phyloP scores from a whole-genome alignment of 2,888 invertebrate genomes.

The Lycocerus yunnanus region DNA sequence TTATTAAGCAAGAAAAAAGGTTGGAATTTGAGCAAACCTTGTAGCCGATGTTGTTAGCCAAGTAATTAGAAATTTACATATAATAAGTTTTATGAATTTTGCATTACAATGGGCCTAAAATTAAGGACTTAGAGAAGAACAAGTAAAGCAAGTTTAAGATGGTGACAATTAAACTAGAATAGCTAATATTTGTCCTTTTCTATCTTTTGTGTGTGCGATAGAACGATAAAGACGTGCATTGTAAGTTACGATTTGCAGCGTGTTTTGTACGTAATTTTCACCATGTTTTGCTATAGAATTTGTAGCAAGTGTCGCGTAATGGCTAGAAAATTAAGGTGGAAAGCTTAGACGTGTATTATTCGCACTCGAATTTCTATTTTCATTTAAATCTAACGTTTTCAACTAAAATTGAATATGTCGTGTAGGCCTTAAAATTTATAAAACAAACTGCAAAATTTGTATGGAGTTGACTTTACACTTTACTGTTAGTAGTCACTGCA shows the following conservation, averaged over 20 bases:
- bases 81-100: conserved; percentile 29
- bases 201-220: not conserved
- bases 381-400: conserved; percentile 28
- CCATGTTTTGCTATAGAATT: conserved; percentile 18
- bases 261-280: conserved; percentile 19
- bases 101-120: conserved; percentile 39
- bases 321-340: conserved; percentile 29
- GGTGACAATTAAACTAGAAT: conserved; percentile 39
- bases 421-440: conserved; percentile 22
- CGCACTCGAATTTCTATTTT: conserved; percentile 28
- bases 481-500: not conserved
- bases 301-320: conserved; percentile 27
- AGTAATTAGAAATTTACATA: conserved; percentile 23
- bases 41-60: conserved; percentile 3
- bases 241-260: conserved; percentile 1
- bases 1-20: not conserved
- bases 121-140: conserved; percentile 36
- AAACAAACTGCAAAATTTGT: conserved; percentile 22
- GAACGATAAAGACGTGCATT: not conserved
- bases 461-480: not conserved
- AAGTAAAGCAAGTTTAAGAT: conserved; percentile 38
- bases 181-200: not conserved
- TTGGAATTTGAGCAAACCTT: not conserved
- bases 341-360: conserved; percentile 31
- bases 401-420: conserved; percentile 25